Evolutionary conservation across 2,113 vertebrate species (phyloP).

Genomic region (Capreolus pygargus): DNA sequence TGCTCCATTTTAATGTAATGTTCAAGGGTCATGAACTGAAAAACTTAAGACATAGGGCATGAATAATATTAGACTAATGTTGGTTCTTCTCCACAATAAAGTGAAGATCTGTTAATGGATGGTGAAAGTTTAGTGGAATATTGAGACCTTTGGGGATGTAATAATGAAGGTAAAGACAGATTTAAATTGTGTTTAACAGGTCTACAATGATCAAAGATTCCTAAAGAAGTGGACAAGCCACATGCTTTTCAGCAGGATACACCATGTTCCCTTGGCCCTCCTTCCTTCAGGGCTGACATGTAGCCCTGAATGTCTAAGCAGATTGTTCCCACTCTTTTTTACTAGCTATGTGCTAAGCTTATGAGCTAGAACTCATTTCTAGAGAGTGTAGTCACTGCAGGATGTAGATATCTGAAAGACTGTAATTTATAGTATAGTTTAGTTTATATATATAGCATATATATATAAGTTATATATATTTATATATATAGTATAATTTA

Average conservation of each 20-base stretch:
- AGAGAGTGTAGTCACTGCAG: not conserved
- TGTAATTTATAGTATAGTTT: not conserved
- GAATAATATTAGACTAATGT: not conserved
- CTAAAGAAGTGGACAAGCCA: not conserved
- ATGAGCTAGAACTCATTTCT: not conserved
- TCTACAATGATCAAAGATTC: not conserved
- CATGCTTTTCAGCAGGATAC: not conserved
- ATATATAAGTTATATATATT: too few relatives aligned
- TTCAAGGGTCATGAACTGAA: not conserved
- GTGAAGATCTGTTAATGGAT: not conserved
- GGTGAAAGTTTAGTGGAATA: not conserved
- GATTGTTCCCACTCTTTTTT: not conserved
- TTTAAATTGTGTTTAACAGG: not conserved
- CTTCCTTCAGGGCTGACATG: too few relatives aligned
- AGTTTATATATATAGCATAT: too few relatives aligned
- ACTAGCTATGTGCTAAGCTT: not conserved
- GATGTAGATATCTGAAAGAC: not conserved
- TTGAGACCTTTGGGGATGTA: not conserved
- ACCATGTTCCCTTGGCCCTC: accelerated
- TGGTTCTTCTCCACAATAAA: not conserved
- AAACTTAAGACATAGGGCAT: not conserved
- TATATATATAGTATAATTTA: too few relatives aligned
- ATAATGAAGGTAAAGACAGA: not conserved
- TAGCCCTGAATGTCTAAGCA: not conserved
- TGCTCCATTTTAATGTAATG: not conserved